A percentile compares a stretch with the other conserved stretches of the same genome.
Evolutionary conservation across 2,113 vertebrate species (phyloP).

Genomic region (Psammodynastes pulverulentus): DNA sequence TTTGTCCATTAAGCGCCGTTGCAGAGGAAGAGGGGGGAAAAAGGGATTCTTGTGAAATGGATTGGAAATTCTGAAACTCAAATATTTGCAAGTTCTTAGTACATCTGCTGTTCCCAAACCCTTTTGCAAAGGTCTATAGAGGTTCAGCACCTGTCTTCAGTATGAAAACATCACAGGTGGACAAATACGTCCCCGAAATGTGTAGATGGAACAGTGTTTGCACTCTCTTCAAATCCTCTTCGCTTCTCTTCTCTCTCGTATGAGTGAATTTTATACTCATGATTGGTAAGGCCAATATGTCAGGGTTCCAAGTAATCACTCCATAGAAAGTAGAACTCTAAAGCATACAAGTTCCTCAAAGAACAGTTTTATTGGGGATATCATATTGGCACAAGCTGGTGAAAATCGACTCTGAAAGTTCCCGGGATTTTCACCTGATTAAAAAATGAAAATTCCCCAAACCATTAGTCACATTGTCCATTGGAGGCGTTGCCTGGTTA

Average conservation of each 20-base stretch:
- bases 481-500: too few relatives aligned
- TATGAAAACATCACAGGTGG: not conserved
- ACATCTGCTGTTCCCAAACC: slow-evolving; percentile 38
- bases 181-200: not conserved
- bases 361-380: too few relatives aligned
- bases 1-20: slow-evolving; percentile 27
- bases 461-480: too few relatives aligned
- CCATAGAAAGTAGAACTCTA: too few relatives aligned
- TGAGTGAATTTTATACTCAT: not conserved
- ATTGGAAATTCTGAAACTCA: slow-evolving; percentile 61
- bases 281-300: not conserved
- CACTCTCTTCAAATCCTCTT: not conserved
- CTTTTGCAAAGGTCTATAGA: slow-evolving; percentile 14
- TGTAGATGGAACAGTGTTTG: not conserved
- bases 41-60: slow-evolving; percentile 57
- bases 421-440: too few relatives aligned
- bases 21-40: slow-evolving; percentile 41
- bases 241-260: not conserved
- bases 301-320: too few relatives aligned
- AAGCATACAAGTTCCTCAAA: too few relatives aligned
- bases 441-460: too few relatives aligned
- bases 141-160: not conserved
- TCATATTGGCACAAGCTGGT: too few relatives aligned
- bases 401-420: too few relatives aligned
- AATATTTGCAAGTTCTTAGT: slow-evolving; percentile 58